A percentile compares a stretch with the other conserved stretches of the same genome.
Evolutionary conservation across 2,797 vertebrate species (phyloP).

Genomic region (Apogon hyalosoma): DNA sequence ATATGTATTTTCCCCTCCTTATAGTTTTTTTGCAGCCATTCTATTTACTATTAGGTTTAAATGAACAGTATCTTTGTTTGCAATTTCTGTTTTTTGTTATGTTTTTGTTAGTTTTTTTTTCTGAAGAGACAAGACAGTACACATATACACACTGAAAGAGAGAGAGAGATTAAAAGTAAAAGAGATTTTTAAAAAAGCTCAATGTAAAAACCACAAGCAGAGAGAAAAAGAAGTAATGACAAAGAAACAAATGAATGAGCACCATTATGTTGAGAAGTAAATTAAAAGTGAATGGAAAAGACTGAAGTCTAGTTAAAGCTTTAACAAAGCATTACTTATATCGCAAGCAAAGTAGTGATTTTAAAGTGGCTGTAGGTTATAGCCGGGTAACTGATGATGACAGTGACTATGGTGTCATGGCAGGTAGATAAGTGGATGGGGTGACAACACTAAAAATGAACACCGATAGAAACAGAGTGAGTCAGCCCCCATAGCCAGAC

Average conservation of each 20-base stretch:
- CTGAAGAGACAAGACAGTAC: conserved; percentile 78
- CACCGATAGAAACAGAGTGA: conserved; percentile 74
- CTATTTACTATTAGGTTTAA: conserved; percentile 77
- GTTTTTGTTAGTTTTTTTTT: conserved; percentile 56
- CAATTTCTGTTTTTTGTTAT: conserved; percentile 61
- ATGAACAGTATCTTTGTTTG: conserved; percentile 70
- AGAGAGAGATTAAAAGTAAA: conserved; percentile 30
- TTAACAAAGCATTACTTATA: conserved; percentile 70
- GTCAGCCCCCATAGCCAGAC: conserved; percentile 64
- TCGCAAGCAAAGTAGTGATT: conserved; percentile 65
- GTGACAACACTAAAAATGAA: conserved; percentile 58
- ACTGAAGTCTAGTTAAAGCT: conserved; percentile 71
- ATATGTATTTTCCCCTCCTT: conserved; percentile 32
- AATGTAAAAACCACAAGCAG: conserved; percentile 18
- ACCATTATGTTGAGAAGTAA: conserved; percentile 63
- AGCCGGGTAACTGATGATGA: conserved; percentile 50
- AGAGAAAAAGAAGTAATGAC: conserved; percentile 27
- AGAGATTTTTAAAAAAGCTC: conserved; percentile 17
- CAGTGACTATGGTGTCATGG: conserved; percentile 51
- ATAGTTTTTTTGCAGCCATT: conserved; percentile 65
- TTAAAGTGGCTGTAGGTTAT: conserved; percentile 43
- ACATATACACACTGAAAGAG: conserved; percentile 67
- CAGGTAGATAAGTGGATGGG: conserved; percentile 34
- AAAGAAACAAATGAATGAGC: conserved; percentile 63
- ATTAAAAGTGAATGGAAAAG: conserved; percentile 46